phyloP scores from a whole-genome alignment of 2,113 vertebrate species.

The Illadopsis cleaveri region DNA sequence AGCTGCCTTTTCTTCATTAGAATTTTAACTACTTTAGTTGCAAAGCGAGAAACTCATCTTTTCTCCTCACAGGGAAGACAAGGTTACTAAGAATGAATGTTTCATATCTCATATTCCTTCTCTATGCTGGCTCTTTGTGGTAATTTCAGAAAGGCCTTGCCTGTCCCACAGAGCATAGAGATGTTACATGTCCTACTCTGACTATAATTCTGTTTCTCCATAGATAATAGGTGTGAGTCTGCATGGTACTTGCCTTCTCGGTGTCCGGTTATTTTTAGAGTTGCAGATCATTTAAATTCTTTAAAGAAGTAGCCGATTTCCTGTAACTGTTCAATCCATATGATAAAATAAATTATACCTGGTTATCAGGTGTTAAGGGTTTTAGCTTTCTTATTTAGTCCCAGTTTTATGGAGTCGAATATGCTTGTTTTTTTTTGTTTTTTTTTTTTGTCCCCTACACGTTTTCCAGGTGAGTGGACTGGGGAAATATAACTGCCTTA shows the following conservation, averaged over 20 bases:
- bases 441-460: not conserved
- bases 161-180: not conserved
- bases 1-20: not conserved
- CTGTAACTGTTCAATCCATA: not conserved
- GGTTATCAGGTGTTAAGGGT: not conserved
- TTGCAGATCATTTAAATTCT: not conserved
- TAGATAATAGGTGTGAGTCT: not conserved
- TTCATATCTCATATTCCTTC: not conserved
- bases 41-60: fast-evolving
- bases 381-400: not conserved
- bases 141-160: not conserved
- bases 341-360: not conserved
- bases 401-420: not conserved
- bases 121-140: not conserved
- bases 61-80: not conserved
- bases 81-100: not conserved
- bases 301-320: not conserved
- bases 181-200: not conserved
- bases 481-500: not conserved
- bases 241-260: not conserved
- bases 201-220: not conserved
- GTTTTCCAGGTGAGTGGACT: not conserved
- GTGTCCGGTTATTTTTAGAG: not conserved
- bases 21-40: not conserved
- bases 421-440: not conserved